Conservation (phyloP, 2,888 invertebrate genomes). For the Drosophila kanekoi region DNA sequence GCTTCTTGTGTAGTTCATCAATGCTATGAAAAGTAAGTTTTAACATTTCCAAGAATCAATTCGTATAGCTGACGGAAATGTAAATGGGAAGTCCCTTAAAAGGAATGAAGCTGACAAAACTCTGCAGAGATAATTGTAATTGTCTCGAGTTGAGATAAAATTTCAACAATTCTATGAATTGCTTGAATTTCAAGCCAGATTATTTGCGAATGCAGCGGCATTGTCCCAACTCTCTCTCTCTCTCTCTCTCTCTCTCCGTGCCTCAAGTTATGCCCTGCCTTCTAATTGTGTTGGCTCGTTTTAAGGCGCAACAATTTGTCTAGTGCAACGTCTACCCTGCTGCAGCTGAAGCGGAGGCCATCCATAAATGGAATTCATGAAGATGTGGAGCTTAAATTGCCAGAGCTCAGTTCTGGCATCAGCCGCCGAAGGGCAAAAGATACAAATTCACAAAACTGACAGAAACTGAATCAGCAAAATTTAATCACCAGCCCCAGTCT, state of each 20-base stretch:
- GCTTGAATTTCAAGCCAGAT: not conserved
- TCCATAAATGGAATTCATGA: conserved; percentile 36
- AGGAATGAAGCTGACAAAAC: not conserved
- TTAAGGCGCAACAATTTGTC: conserved; percentile 41
- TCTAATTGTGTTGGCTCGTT: conserved; percentile 28
- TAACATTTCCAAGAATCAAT: no score
- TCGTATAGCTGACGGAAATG: no score
- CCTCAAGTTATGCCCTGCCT: not conserved
- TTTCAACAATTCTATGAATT: conserved; percentile 5
- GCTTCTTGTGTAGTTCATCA: no score
- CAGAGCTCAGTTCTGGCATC: not conserved
- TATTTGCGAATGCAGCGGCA: not conserved
- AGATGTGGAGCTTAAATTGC: conserved; percentile 25
- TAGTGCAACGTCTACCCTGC: conserved; percentile 10
- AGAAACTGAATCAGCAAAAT: conserved; percentile 71
- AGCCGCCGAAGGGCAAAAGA: conserved; percentile 10
- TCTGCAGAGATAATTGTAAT: not conserved
- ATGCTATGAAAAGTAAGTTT: no score
- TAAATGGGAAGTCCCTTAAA: not conserved
- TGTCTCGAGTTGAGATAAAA: not conserved
- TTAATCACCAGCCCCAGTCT: conserved; percentile 65
- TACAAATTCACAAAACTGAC: conserved; percentile 33
- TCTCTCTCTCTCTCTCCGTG: no score
- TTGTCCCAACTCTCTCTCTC: conserved; percentile 16
- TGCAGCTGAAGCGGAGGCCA: conserved; percentile 13